Evolutionary conservation across 2,888 invertebrate genomes (phyloP), one percentile per base, ranked within the genome.

Genomic region (Stramonita haemastoma): DNA sequence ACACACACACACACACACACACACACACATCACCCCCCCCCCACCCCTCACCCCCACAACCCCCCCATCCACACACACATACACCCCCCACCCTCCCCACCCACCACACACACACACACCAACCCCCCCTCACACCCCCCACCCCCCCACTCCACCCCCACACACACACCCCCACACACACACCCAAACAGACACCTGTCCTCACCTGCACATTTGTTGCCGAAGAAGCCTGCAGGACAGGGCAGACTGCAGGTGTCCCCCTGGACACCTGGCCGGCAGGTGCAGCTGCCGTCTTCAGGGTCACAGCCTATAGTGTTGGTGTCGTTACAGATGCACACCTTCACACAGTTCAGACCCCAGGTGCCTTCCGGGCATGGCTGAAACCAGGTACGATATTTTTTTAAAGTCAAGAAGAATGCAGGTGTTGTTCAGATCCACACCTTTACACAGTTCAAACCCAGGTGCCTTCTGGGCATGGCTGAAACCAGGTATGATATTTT

Each of bases 251-350:
- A 94, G 32, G 87, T 87, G 34, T 88, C 84, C 1, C 93, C 94
- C 26, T 91, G 90, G 90, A 90, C 93, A 17, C 94, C 94, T 13
- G 93, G 92, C 86, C 90, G 89, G 92, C 95, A 95, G 26, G 87
- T 77, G 89, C 95, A 95, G 19, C 91, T 90, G 34, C 96, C 96
- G n/a, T 93, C 95, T 26, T 91, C 90, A 8, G 95, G 92, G 89
- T 96, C 94, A 92, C 96, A 96, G n/a, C 93, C 92, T 0, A 94
- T 95, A 13, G 94, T 95, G 91, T 96, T 95, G 46, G 84, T 92
- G 66, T 79, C 79, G 93, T 95, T 94, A 92, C 96, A 96, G 22
- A 97, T 96, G 92, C 96, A 96, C 90, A 94, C 94, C 29, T 94
- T 92, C 34, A 92, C 90, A 91, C 96, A 96, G 87, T 94, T 94